phyloP scores from a whole-genome alignment of 64 coral and sea anemone species.

The Anthopleura sola region DNA sequence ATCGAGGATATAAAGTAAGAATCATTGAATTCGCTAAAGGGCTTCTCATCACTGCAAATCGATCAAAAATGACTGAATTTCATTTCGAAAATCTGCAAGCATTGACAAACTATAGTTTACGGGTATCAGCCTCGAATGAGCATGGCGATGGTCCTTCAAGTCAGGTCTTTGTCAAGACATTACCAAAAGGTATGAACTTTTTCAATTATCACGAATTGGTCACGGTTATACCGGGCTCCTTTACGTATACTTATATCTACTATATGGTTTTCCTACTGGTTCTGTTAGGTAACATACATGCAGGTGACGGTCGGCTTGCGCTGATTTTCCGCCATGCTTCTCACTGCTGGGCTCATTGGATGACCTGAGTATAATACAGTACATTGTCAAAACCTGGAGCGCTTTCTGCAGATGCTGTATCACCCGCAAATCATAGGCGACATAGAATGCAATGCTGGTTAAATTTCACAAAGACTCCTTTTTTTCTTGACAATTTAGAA shows the following conservation, averaged over 20 bases:
- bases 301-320: no score
- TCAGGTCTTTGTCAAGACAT: background rate
- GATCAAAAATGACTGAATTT: background rate
- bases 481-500: no score
- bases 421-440: no score
- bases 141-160: background rate
- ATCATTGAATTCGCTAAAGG: background rate
- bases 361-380: no score
- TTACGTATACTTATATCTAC: no score
- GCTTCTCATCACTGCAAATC: background rate
- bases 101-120: background rate
- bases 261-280: no score
- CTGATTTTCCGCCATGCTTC: no score
- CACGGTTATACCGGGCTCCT: no score
- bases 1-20: background rate
- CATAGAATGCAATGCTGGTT: background rate
- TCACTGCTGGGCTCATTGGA: no score
- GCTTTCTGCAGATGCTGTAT: no score
- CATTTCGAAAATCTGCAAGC: background rate
- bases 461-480: background rate
- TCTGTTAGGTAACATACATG: no score
- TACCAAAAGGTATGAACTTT: constrained; percentile 1
- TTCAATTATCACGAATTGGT: background rate
- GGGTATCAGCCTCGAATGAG: background rate
- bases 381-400: no score